Conservation (phyloP, 2,113 vertebrate genomes). For the Prunella himalayana region DNA sequence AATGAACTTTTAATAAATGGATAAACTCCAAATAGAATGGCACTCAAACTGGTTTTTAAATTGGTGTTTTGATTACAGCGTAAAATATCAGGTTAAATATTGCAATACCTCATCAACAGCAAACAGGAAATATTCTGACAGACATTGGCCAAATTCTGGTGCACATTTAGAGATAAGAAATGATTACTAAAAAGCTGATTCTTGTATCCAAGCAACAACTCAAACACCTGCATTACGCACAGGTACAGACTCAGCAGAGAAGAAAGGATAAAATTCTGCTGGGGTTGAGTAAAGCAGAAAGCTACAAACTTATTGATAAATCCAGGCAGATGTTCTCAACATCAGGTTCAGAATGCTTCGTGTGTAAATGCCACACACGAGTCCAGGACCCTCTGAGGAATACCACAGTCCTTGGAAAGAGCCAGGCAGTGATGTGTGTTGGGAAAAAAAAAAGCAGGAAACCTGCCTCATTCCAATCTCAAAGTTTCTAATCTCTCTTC, state of each 20-base stretch:
- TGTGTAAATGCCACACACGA: not conserved
- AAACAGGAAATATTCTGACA: not conserved
- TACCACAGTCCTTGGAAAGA: not conserved
- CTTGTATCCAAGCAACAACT: constrained; percentile 15
- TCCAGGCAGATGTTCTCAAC: not conserved
- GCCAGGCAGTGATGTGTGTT: accelerated
- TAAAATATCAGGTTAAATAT: not conserved
- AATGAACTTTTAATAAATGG: not conserved
- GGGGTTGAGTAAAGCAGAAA: not conserved
- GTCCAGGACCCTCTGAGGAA: not conserved
- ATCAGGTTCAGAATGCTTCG: not conserved
- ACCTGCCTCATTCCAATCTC: not conserved
- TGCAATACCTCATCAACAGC: not conserved
- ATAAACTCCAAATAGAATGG: not conserved
- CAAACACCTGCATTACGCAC: not conserved
- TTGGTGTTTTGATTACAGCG: not conserved
- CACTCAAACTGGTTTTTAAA: not conserved
- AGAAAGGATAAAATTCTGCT: not conserved
- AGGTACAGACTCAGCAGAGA: not conserved
- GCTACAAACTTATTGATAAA: not conserved
- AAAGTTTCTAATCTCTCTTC: not conserved
- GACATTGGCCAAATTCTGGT: not conserved
- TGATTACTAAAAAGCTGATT: not conserved
- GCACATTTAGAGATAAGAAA: not conserved
- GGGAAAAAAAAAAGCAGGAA: not conserved